Evolutionary conservation across 2,888 invertebrate species (phyloP), one percentile per base, ranked within the genome.

Genomic region (Andrena camellia): DNA sequence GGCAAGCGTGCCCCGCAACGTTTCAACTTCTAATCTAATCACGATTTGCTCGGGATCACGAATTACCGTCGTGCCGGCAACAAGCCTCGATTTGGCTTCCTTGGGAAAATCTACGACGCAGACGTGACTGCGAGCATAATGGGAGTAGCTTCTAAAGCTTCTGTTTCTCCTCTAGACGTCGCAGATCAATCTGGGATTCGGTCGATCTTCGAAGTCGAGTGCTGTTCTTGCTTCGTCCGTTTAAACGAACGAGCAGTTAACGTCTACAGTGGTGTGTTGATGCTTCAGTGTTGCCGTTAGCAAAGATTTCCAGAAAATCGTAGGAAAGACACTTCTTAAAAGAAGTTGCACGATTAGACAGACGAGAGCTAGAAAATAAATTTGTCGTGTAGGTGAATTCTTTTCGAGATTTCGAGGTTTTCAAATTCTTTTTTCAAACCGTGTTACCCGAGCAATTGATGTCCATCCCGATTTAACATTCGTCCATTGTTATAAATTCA

Each of bases 1-100:
- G 80, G 74, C 42, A 42, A 77, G 75, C 68, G 42, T 64, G 67
- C 7, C 31, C 7, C 67, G 80, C 62, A 33, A 48, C 82, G 69
- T 85, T 82, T 52, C n/a, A 72, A 57, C 73, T 69, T 66, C 10
- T 66, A 83, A 71, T 83, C 77, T 81, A 78, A 86, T 86, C 74
- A 69, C 69, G 69, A 72, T 62, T 75, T 66, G 13, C 52, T 48
- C 59, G 31, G 10, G 64, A 62, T 70, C 72, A 60, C 62, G 77
- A 63, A 63, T 67, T 68, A 72, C 29, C 33, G 20, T 2, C 35
- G 42, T 20, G 20, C 59, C 33, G 13, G 26, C 62, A 60, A 62
- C 42, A 23, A 33, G 48, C 13, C 62, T 42, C 50, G 59, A 42
- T 50, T 68, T 74, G 73, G 81, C 79, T 81, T 81, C 64, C n/a